A percentile compares a stretch with the other conserved stretches of the same genome.
Conservation (phyloP, 2,888 invertebrate genomes). For the Ectropis crepuscularia region DNA sequence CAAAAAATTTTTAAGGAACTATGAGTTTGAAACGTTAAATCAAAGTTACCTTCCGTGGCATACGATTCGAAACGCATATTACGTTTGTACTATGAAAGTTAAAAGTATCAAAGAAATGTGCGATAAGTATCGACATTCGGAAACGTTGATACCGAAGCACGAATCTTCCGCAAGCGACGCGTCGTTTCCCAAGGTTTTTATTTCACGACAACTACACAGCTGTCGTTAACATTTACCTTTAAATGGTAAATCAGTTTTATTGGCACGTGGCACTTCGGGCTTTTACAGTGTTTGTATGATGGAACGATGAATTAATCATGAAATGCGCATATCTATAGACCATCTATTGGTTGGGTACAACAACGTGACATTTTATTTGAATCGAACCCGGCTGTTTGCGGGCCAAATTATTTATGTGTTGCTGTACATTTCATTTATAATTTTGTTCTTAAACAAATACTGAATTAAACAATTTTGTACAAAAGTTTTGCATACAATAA, state of each 20-base stretch:
- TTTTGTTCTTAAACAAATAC: too few species aligned
- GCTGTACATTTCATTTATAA: too few species aligned
- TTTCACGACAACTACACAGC: constrained; percentile 21
- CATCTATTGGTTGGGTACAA: not conserved
- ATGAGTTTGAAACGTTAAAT: too few species aligned
- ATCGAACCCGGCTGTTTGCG: too few species aligned
- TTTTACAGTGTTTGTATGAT: constrained; percentile 4
- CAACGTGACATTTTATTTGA: not conserved
- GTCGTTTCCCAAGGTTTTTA: constrained; percentile 33
- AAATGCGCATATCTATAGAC: constrained; percentile 6
- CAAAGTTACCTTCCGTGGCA: too few species aligned
- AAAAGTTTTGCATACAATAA: too few species aligned
- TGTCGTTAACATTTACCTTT: constrained; percentile 28
- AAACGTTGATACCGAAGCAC: constrained; percentile 32
- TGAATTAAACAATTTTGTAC: too few species aligned
- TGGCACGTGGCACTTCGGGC: not conserved
- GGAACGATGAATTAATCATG: constrained; percentile 4
- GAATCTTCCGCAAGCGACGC: constrained; percentile 34
- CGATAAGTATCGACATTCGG: constrained; percentile 27
- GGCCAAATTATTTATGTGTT: too few species aligned
- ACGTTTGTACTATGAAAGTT: constrained; percentile 19
- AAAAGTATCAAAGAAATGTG: constrained; percentile 26
- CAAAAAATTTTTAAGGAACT: too few species aligned
- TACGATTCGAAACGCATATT: not conserved
- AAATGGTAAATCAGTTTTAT: constrained; percentile 22